phyloP scores from a whole-genome alignment of 2,113 vertebrate species.

The Tupaia tana region DNA sequence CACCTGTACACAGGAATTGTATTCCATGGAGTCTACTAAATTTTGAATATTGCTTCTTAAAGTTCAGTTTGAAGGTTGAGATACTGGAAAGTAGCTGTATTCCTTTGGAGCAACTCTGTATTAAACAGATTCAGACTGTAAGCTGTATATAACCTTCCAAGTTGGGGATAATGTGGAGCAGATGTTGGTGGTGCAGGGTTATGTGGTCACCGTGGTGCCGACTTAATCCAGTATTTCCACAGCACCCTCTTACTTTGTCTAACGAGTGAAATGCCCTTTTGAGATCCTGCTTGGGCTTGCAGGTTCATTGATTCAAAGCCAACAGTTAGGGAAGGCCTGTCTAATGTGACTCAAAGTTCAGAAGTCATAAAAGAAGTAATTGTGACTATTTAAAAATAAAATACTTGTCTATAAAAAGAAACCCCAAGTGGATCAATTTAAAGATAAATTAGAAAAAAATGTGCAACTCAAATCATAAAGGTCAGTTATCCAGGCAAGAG shows the following conservation, averaged over 20 bases:
- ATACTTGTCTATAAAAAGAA: background rate
- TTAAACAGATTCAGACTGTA: background rate
- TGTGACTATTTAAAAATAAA: constrained; percentile 8
- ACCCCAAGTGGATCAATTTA: background rate
- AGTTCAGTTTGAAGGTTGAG: background rate
- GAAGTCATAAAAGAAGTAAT: constrained; percentile 7
- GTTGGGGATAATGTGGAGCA: background rate
- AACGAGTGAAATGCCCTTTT: background rate
- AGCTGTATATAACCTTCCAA: background rate
- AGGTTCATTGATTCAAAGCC: constrained; percentile 34
- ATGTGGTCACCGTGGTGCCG: background rate
- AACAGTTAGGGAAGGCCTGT: background rate
- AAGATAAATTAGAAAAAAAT: constrained; percentile 8
- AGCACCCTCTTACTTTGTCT: background rate
- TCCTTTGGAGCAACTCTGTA: background rate
- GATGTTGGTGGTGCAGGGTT: background rate
- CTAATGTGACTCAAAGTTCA: background rate
- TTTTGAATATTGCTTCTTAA: constrained; percentile 7
- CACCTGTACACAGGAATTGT: background rate
- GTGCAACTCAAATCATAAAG: background rate
- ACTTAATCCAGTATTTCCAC: no score
- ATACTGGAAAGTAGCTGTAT: background rate
- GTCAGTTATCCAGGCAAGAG: background rate
- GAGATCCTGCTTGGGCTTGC: background rate
- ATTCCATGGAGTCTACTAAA: background rate